Conservation (phyloP, 2,888 invertebrate species). For the Drosophila paramelanica region DNA sequence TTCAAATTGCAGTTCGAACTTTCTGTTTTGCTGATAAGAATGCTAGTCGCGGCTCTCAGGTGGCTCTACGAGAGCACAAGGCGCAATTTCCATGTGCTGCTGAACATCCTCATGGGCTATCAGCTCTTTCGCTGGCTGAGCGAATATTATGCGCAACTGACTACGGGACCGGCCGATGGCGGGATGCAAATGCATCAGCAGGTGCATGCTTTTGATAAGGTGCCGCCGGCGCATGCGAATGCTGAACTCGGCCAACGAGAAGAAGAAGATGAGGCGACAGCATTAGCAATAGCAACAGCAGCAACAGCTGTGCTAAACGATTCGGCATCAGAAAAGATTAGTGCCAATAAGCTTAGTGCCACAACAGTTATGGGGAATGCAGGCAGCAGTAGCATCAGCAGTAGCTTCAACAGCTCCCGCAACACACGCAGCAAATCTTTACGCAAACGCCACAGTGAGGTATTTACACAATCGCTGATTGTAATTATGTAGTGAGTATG, state of each 20-base stretch:
- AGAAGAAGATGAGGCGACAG: conserved; percentile 15
- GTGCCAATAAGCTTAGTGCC: conserved; percentile 50
- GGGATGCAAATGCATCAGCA: conserved; percentile 13
- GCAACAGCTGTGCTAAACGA: conserved; percentile 29
- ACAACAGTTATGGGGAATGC: conserved; percentile 67
- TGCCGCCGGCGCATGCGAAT: conserved; percentile 31
- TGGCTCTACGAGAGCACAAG: conserved; percentile 57
- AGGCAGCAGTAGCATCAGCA: conserved; percentile 52
- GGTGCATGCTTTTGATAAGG: conserved; percentile 34
- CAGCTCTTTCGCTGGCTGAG: conserved; percentile 75
- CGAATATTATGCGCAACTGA: conserved; percentile 60
- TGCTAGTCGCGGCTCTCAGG: conserved; percentile 64
- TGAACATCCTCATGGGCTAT: conserved; percentile 65
- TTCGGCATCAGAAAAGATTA: conserved; percentile 29
- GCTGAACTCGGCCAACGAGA: conserved; percentile 9
- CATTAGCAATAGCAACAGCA: conserved; percentile 2
- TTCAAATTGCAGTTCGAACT: conserved; percentile 27
- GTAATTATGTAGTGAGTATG: conserved; percentile 51
- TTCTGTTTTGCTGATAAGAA: conserved; percentile 24
- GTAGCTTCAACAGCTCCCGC: conserved; percentile 32
- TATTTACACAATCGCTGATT: conserved; percentile 68
- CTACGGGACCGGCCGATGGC: conserved; percentile 28
- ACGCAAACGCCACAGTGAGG: conserved; percentile 70
- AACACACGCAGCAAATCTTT: conserved; percentile 49
- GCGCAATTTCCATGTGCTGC: conserved; percentile 42